phyloP scores from a whole-genome alignment of 2,797 vertebrate genomes.

The Todus mexicanus region DNA sequence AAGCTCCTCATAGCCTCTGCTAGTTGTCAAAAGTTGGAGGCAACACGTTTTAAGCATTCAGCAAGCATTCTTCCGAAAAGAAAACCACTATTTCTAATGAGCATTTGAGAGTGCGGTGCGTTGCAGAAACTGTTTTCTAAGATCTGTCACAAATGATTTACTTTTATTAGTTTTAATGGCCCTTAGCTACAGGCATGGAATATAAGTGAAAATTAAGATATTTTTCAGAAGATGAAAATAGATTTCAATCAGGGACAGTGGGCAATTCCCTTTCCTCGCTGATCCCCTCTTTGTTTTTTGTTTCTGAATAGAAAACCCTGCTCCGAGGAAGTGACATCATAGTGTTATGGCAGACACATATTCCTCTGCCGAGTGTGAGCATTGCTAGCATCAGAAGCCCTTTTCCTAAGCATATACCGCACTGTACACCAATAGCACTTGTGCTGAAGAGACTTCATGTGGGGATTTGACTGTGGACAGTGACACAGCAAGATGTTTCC shows the following conservation, averaged over 20 bases:
- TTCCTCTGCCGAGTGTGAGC: not conserved
- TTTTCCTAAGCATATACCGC: not conserved
- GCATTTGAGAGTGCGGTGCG: slow-evolving; percentile 56
- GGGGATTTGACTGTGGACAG: not conserved
- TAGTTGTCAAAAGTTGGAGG: slow-evolving; percentile 71
- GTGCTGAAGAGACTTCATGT: not conserved
- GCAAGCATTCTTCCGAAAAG: slow-evolving; percentile 67
- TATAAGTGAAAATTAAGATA: slow-evolving; percentile 82
- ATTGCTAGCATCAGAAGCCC: not conserved
- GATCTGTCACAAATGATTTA: slow-evolving; percentile 81
- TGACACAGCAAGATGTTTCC: not conserved
- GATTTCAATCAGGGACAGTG: slow-evolving; percentile 56
- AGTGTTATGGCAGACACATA: not conserved
- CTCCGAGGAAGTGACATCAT: not conserved
- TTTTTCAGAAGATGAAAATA: slow-evolving; percentile 75
- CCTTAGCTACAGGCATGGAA: slow-evolving; percentile 73
- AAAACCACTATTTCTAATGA: slow-evolving; percentile 76
- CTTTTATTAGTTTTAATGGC: slow-evolving; percentile 82
- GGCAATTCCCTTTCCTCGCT: not conserved
- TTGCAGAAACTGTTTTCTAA: slow-evolving; percentile 77
- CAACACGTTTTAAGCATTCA: slow-evolving; percentile 73
- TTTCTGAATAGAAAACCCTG: not conserved
- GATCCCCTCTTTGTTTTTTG: not conserved
- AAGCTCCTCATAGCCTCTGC: slow-evolving; percentile 64
- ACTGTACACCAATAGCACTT: not conserved